Base-by-base conservation (phyloP, 1,140 invertebrate genomes). In the Trichoplusia ni region DNA sequence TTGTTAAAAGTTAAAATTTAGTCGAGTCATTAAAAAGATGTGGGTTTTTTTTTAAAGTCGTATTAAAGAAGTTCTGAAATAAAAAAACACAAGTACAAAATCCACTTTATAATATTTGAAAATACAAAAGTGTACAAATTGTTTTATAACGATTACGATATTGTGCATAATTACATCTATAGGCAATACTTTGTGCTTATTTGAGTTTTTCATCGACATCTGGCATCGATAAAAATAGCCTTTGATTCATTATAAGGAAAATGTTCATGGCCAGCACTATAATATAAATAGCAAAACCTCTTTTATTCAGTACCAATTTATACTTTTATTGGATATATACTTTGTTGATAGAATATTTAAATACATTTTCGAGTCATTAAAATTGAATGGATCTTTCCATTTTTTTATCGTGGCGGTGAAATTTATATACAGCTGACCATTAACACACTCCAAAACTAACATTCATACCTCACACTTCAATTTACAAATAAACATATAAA, bases 71-170 rank as follows among this genome's bases (percentile, higher is more conserved):
- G 25, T 0, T 49, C 14, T 25, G 13, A 5, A 64, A 54, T 46
- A 35, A 59, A 63, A 67, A 59, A 23, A 21, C 27, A 63, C 4
- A 31, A 11, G 51, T 54, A 25, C 56, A 73, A 74, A 77, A 72
- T 80, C 77, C 81, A 82, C 74, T 82, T 84, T 71, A 84, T 81
- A 84, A 82, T 21, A 80, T 81, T 83, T 82, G 77, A 79, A 84
- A 87, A 86, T 86, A 86, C 79, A 88, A 87, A 86, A 84, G 81
- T 85, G 78, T 84, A 85, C 74, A 84, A 81, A 75, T 71, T 70
- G 67, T 72, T 72, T 69, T 75, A 77, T 66, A 78, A 68, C 37
- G 67, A 68, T 69, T 77, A 75, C 56, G 71, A 74, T 38, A 58
- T 79, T 76, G 77, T 80, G 79, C 79, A 67, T 54, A 29, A 47